Conservation (phyloP, 2,113 vertebrate genomes). For the Ceuthmochares aereus region DNA sequence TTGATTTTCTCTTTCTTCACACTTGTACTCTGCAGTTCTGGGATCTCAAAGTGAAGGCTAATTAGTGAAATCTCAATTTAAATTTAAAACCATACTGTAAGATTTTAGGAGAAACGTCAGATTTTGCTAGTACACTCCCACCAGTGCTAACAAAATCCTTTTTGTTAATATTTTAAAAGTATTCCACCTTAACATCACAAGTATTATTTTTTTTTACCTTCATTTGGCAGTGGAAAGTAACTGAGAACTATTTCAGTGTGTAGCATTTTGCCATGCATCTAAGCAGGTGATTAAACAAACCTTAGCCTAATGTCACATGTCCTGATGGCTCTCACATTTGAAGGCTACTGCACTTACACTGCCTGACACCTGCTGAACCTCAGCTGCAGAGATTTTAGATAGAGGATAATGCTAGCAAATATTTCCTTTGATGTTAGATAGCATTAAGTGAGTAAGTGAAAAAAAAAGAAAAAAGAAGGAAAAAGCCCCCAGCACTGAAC, state of each 20-base stretch:
- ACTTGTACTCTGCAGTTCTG: background rate
- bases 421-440: constrained; percentile 38
- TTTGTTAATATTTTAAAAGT: background rate
- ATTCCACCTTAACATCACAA: background rate
- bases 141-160: background rate
- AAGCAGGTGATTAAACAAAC: constrained; percentile 6
- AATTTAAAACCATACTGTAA: background rate
- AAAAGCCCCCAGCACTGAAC: background rate
- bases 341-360: background rate
- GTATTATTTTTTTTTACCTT: background rate
- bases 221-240: background rate
- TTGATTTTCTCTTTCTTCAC: background rate
- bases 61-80: background rate
- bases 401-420: constrained; percentile 7
- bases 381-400: background rate
- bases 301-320: constrained; percentile 18
- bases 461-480: background rate
- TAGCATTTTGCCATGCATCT: background rate
- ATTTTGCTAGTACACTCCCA: background rate
- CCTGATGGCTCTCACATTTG: background rate
- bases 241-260: background rate
- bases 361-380: background rate
- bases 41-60: background rate
- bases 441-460: background rate
- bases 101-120: background rate